phyloP scores from a whole-genome alignment of 2,797 vertebrate species.

The Halcyon smyrnensis region DNA sequence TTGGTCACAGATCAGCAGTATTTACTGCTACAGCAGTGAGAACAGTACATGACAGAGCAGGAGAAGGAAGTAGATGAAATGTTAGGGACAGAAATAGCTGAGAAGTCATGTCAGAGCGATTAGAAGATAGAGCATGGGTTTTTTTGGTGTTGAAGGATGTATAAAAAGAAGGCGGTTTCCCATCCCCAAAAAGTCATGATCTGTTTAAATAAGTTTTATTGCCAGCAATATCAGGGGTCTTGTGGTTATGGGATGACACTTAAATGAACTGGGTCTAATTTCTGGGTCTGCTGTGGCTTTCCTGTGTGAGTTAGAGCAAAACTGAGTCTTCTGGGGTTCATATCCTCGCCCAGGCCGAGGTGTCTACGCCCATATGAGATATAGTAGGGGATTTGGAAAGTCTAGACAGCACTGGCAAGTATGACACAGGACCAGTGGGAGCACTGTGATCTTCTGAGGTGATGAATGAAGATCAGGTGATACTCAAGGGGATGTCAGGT shows the following conservation, averaged over 20 bases:
- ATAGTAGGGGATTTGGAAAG: background rate
- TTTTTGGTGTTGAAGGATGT: background rate
- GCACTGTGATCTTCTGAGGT: background rate
- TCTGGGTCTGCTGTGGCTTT: background rate
- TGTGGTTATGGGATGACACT: background rate
- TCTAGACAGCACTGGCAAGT: background rate
- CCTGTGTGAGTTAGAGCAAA: background rate
- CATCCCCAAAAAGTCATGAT: background rate
- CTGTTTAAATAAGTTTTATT: background rate
- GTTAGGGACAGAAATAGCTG: slow-evolving; percentile 7
- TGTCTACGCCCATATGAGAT: background rate
- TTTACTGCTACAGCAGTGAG: background rate
- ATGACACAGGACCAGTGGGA: background rate
- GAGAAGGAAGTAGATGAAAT: slow-evolving; percentile 15
- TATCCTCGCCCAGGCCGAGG: rapidly evolving
- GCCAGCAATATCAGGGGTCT: background rate
- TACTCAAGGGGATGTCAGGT: background rate
- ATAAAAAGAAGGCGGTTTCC: background rate
- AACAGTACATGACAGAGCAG: background rate
- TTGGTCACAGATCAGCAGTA: background rate
- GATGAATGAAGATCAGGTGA: background rate
- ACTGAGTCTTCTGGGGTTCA: background rate
- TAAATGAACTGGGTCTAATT: background rate
- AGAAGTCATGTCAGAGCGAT: background rate
- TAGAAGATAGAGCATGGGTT: background rate